Conservation (phyloP, 1,140 invertebrate genomes). For the Zophobas morio region DNA sequence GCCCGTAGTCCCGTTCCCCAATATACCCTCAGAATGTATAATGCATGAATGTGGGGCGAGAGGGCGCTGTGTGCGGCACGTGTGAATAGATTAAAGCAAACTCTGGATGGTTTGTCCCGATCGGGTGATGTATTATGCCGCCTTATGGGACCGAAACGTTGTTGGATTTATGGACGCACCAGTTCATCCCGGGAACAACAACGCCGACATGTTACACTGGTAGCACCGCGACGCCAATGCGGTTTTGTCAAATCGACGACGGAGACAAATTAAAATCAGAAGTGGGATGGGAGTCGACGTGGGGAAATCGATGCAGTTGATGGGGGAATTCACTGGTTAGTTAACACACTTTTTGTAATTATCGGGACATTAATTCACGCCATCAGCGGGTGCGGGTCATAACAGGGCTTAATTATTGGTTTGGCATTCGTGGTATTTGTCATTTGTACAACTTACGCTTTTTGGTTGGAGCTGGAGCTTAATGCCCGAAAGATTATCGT, state of each 20-base stretch:
- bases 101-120: slow-evolving; percentile 20
- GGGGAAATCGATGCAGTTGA: neutral
- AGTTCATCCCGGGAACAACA: slow-evolving; percentile 9
- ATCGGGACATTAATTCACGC: no score
- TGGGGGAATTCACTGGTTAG: slow-evolving; percentile 2
- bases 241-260: neutral
- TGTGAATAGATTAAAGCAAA: slow-evolving; percentile 36
- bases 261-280: slow-evolving; percentile 20
- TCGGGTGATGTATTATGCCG: slow-evolving; percentile 33
- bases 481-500: no score
- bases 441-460: no score
- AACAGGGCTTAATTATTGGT: no score
- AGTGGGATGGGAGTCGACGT: neutral
- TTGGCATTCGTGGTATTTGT: no score
- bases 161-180: slow-evolving; percentile 14
- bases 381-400: no score
- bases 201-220: slow-evolving; percentile 3
- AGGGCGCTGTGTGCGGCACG: slow-evolving; percentile 19
- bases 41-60: slow-evolving; percentile 10
- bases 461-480: no score
- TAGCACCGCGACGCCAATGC: slow-evolving; percentile 9
- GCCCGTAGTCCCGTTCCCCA: neutral
- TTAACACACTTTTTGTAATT: neutral
- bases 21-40: slow-evolving; percentile 24
- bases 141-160: slow-evolving; percentile 24